Base-by-base conservation (phyloP, 1,140 invertebrate species). In the Drosophila lini region DNA sequence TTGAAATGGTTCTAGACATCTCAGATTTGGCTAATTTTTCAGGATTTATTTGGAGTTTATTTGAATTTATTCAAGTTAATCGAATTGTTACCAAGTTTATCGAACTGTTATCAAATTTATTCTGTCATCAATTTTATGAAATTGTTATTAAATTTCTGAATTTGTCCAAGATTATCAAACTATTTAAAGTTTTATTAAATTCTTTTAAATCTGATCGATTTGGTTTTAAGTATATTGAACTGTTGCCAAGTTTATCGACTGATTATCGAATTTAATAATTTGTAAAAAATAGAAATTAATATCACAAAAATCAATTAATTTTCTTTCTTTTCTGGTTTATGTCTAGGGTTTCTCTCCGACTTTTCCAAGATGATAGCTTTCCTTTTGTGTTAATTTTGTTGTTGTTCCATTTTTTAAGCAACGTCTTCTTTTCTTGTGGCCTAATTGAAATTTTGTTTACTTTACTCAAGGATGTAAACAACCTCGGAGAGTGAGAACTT, bases 371-470 rank as follows among this genome's bases (percentile, higher is more conserved):
- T 15, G 22, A n/a, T 15, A 5, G 22, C 15, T 47, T 48, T 48
- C 9, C 25, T 8, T 48, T 48, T 48, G 3, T 31, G 9, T 3
- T 31, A 5, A 1, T 45, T 45, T 25, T 15, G 13, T 25, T 15
- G 13, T 1, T 47, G 22, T 10, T 36, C 19, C 19, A 22, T 44
- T 55, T 36, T 36, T 41, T 44, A 53, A 25, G 13, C 13, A 38
- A 16, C 19, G 19, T 36, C 32, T 63, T 28, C 13, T n/a, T 22
- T n/a, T n/a, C 5, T 34, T 31, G 41, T 40, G 41, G 32, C 28
- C 53, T 60, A 32, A 19, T 65, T 67, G 57, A n/a, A 42, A 36
- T 42, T 11, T 69, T 69, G 65, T 69, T 69, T 69, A 69, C 62
- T n/a, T 34, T 19, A 31, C 31, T 36, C 22, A 69, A 67, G 36